Evolutionary conservation across 2,888 invertebrate species (phyloP), one percentile per base, ranked within the genome.

Genomic region (Pimpla rufipes): DNA sequence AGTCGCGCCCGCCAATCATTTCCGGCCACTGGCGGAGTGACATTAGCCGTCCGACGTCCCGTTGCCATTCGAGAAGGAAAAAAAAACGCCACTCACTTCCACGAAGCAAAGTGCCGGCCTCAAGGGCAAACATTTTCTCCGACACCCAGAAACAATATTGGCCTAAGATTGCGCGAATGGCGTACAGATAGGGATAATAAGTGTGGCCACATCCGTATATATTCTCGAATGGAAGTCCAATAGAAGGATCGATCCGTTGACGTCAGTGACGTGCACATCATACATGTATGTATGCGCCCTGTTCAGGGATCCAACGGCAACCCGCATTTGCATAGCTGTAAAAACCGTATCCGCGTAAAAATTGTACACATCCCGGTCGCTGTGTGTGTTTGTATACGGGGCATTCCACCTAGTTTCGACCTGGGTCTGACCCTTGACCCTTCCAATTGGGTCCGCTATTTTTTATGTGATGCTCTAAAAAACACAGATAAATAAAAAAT

Each of bases 191-290:
- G 16, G 18, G 35, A 59, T 40, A 71, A 59, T 40, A 71, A 55
- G 64, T 66, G 45, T 71, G 64, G 75, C 64, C 62, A 40, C 67
- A 67, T 73, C n/a, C 29, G 5, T 29, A 37, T 50, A 70, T 59
- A 70, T 75, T 75, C 70, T 50, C 64, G 66, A 75, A 79, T 64
- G 55, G 7, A 76, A 83, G 55, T 74, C 67, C 45, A 52, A 82
- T 82, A 57, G 57, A 59, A 75, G 57, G 75, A 83, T 83, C 82
- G 82, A 83, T 79, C 79, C 64, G 70, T 66, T 76, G 82, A 83
- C 82, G 82, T 83, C 82, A 83, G 64, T 74, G 57, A 70, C 42
- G 70, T 66, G 75, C 71, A 70, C 50, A 79, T 57, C n/a, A 45
- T 64, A 29, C 57, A 68, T 68, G 37, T 42, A 29, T 67, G 18